These are phyloP conservation scores for Microctonus hyperodae DNA, from an alignment of 2,888 invertebrate species.

Conservation along the genomic window DNA sequence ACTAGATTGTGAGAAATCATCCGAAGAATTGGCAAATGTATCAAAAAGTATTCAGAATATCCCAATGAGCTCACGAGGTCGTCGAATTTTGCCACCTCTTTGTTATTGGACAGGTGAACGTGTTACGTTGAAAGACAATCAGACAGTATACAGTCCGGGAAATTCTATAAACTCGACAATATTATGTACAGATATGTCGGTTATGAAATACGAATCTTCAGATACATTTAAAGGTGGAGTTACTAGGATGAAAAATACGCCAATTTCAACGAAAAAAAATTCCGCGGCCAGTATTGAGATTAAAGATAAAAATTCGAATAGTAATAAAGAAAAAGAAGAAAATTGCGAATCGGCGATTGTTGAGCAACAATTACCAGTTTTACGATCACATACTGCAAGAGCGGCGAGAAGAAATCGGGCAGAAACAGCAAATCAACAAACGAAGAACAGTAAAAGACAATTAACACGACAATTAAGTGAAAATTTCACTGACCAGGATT, in stretches of 20 bases:
- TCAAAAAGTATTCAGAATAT: conserved; percentile 36
- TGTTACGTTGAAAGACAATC: conserved; percentile 42
- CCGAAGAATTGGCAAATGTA: conserved; percentile 13
- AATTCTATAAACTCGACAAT: conserved; percentile 31
- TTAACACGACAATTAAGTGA: background rate
- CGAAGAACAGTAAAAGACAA: background rate
- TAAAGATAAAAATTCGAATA: background rate
- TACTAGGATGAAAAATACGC: conserved; percentile 13
- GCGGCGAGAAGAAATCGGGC: too few species aligned
- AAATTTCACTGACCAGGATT: background rate
- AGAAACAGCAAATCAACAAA: background rate
- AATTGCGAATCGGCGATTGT: too few species aligned
- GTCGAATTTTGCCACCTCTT: conserved; percentile 48
- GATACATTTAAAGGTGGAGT: conserved; percentile 18
- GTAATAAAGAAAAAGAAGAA: background rate
- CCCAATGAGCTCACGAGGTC: conserved; percentile 49
- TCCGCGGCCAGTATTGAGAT: background rate
- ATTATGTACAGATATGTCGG: conserved; percentile 29
- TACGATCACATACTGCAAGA: too few species aligned
- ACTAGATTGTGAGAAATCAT: conserved; percentile 3
- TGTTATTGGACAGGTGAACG: conserved; percentile 54
- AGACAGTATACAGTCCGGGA: conserved; percentile 46
- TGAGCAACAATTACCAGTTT: too few species aligned
- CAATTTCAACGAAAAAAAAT: conserved; percentile 1
- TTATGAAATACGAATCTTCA: conserved; percentile 5